phyloP scores from a whole-genome alignment of 2,113 vertebrate genomes.

The Sinocyclocheilus maitianheensis region DNA sequence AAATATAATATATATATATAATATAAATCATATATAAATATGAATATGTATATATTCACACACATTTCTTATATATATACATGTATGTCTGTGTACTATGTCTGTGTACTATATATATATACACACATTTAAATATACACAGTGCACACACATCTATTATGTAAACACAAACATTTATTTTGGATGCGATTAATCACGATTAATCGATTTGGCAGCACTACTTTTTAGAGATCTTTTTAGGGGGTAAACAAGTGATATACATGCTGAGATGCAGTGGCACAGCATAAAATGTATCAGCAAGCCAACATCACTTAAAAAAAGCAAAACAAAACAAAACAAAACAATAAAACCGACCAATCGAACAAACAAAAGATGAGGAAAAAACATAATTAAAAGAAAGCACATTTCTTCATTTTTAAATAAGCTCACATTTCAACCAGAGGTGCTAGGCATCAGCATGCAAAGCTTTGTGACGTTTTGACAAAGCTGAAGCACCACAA shows the following conservation, averaged over 20 bases:
- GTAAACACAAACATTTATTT: too few relatives aligned
- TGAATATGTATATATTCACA: too few relatives aligned
- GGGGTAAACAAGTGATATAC: conserved; percentile 71
- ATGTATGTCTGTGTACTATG: too few relatives aligned
- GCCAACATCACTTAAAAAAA: conserved; percentile 64
- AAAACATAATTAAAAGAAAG: conserved; percentile 20
- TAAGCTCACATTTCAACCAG: conserved; percentile 73
- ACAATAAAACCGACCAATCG: background rate
- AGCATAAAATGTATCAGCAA: conserved; percentile 71
- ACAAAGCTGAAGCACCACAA: conserved; percentile 72
- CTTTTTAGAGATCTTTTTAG: conserved; percentile 68
- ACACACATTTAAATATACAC: too few relatives aligned
- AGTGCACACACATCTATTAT: too few relatives aligned
- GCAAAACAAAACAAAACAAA: conserved; percentile 51
- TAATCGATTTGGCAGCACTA: too few relatives aligned
- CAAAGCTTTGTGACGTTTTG: conserved; percentile 67
- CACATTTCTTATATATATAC: too few relatives aligned
- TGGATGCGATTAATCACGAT: too few relatives aligned
- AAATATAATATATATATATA: too few relatives aligned
- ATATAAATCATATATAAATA: too few relatives aligned
- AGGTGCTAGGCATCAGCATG: conserved; percentile 83
- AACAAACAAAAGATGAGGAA: conserved; percentile 54
- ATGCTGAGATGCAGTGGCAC: conserved; percentile 77
- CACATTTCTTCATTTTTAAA: conserved; percentile 62
- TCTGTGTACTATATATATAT: too few relatives aligned